These are phyloP conservation scores for Periparus ater DNA, from an alignment of 2,797 vertebrate genomes.

Conservation along the genomic window DNA sequence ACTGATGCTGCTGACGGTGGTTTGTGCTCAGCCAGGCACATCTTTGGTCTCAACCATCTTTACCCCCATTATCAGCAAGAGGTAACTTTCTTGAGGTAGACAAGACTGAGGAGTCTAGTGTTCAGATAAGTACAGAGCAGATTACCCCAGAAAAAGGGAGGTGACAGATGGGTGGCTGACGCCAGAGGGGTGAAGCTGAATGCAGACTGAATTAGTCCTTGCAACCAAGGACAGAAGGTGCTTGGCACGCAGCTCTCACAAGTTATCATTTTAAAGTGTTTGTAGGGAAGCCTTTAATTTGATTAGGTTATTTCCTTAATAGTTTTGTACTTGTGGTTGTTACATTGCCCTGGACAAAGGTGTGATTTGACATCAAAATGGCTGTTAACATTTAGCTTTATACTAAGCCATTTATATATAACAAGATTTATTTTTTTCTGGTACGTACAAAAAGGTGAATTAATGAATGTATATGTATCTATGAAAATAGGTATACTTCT, in stretches of 20 bases:
- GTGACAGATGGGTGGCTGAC: slow-evolving; percentile 20
- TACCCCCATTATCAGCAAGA: background rate
- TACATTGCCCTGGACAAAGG: background rate
- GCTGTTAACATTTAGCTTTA: background rate
- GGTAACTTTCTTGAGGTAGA: background rate
- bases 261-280: slow-evolving; percentile 6
- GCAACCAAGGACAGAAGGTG: background rate
- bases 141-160: background rate
- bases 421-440: background rate
- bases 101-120: background rate
- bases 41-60: background rate
- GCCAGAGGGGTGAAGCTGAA: background rate
- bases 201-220: background rate
- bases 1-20: accelerated
- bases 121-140: background rate
- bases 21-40: background rate
- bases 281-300: background rate
- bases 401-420: background rate
- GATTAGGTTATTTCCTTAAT: background rate
- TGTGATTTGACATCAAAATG: background rate
- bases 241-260: background rate
- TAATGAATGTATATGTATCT: background rate
- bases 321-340: background rate
- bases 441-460: background rate
- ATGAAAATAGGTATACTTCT: background rate